Percentiles rank a stretch among this genome's conserved stretches.
phyloP scores from a whole-genome alignment of 2,113 vertebrate species.

The Oreochromis aureus region DNA sequence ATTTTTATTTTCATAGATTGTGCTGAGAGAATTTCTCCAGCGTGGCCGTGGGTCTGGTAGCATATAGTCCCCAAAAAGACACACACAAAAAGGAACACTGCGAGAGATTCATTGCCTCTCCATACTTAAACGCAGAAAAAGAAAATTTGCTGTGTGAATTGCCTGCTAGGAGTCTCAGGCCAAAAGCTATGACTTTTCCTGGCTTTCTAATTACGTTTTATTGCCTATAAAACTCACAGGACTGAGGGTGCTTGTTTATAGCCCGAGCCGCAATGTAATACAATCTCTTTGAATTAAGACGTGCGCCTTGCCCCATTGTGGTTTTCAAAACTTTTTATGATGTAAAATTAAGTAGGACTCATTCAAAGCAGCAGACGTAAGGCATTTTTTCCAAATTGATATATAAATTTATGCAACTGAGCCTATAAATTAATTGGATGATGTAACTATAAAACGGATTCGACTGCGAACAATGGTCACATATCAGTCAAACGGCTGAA shows the following conservation, averaged over 20 bases:
- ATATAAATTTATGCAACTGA: not conserved
- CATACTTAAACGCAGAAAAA: slow-evolving; percentile 73
- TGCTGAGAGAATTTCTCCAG: not conserved
- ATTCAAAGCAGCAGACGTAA: not conserved
- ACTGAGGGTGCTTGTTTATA: slow-evolving; percentile 52
- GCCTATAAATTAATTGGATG: not conserved
- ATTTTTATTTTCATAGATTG: not conserved
- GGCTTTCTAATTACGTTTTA: slow-evolving; percentile 74
- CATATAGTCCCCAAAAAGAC: not conserved
- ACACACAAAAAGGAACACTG: not conserved
- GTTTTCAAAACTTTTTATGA: not conserved
- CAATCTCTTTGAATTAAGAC: slow-evolving; percentile 29
- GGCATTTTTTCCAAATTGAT: not conserved
- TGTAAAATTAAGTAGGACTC: not conserved
- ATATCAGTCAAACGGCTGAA: not conserved
- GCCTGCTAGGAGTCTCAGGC: slow-evolving; percentile 78
- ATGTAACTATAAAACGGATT: not conserved
- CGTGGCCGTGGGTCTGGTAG: not conserved
- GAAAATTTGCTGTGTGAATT: slow-evolving; percentile 76
- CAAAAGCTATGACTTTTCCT: slow-evolving; percentile 78
- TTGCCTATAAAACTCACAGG: slow-evolving; percentile 74
- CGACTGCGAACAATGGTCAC: not conserved
- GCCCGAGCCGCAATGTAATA: slow-evolving; percentile 19
- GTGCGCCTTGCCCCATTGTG: not conserved
- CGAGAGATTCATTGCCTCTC: slow-evolving; percentile 70